Base-by-base conservation (phyloP, 2,797 vertebrate genomes). In the Borostomias antarcticus region DNA sequence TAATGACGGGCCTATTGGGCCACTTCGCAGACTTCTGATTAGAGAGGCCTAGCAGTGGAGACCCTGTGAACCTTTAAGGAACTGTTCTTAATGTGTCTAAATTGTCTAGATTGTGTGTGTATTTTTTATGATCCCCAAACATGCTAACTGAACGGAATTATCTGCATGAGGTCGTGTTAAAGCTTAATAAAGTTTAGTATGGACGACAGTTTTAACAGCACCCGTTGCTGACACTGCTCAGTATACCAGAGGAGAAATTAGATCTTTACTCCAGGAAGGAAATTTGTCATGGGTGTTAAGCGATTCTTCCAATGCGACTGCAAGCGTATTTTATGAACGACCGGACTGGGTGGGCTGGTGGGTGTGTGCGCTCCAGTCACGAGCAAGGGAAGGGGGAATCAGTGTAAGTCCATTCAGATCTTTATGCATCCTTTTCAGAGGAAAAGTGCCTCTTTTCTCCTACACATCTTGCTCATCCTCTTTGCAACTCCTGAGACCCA, bases 331-430 rank as follows among this genome's bases (percentile, higher is more conserved):
- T 84, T 83, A 83, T 85, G 81, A 80, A 85, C 45, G 78, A 69
- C 74, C 66, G 71, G 58, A 66, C 73, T 70, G 84, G 78, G 75
- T 82, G 82, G 81, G 50, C 29, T 72, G 28, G 32, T 21, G 32
- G 21, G 30, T 28, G 37, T 28, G 66, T 74, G 73, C 63, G 84
- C 77, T 73, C 79, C 86, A 73, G 87, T 89, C 86, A 89, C 89
- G 85, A 88, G 86, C 79, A 74, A 75, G 89, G 92, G 91, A 92
- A 94, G 88, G 72, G 92, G 92, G 92, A 93, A 93, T 88, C 88
- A 79, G 89, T 92, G 89, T 91, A 87, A 90, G 91, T 89, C 87
- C 88, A 89, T 89, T 90, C 89, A 89, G 81, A 84, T 84, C 86
- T 81, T 80, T 74, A 78, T 85, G 84, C 87, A 86, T 91, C 86